Conservation (phyloP, 2,888 invertebrate species). For the Cyclophora albipunctata region DNA sequence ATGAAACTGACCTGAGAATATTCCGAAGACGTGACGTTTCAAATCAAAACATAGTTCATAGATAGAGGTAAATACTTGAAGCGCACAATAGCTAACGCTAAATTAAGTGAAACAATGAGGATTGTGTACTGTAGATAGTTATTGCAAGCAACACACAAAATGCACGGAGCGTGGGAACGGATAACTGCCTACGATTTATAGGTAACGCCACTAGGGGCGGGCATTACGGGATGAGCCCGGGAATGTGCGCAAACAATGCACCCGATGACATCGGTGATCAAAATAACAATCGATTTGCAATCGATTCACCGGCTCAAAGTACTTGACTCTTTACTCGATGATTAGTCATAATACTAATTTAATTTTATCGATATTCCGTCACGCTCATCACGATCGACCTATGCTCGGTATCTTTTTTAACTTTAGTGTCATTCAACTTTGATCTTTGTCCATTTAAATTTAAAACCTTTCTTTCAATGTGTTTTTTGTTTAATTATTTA, state of each 20-base stretch:
- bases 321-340: background rate
- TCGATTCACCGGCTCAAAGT: too few species aligned
- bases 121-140: conserved; percentile 59
- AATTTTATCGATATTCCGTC: conserved; percentile 15
- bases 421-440: conserved; percentile 64
- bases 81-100: conserved; percentile 69
- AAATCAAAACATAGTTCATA: conserved; percentile 35
- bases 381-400: conserved; percentile 51
- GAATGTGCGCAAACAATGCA: conserved; percentile 45
- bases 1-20: conserved; percentile 7
- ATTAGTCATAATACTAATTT: conserved; percentile 1
- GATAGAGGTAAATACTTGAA: conserved; percentile 62
- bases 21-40: conserved; percentile 19
- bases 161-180: conserved; percentile 65
- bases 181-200: conserved; percentile 49
- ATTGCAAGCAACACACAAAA: conserved; percentile 61
- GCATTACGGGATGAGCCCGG: conserved; percentile 43
- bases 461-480: conserved; percentile 63
- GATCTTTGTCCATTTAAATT: conserved; percentile 58
- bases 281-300: conserved; percentile 1
- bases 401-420: conserved; percentile 46
- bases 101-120: conserved; percentile 72
- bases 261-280: conserved; percentile 22
- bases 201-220: conserved; percentile 43
- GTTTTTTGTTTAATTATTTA: conserved; percentile 44